Conservation (phyloP, 2,113 vertebrate genomes). For the Ctenodactylus gundi region DNA sequence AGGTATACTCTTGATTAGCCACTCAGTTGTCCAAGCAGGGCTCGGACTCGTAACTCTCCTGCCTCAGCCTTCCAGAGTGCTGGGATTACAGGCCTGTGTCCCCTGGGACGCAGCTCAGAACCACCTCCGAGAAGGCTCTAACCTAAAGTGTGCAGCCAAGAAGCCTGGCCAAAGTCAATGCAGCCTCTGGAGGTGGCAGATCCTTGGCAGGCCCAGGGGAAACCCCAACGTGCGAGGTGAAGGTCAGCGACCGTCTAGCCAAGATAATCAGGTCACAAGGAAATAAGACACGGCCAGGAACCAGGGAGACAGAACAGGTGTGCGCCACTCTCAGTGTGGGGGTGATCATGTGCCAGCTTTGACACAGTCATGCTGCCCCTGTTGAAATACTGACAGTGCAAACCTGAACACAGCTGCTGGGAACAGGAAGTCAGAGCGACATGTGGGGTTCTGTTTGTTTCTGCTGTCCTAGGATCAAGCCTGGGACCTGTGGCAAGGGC, state of each 20-base stretch:
- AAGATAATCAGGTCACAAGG: neutral
- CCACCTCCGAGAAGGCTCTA: neutral
- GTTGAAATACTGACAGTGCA: neutral
- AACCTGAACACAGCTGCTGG: neutral
- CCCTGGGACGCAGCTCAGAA: too few species aligned
- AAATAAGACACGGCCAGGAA: neutral
- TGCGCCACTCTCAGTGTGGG: neutral
- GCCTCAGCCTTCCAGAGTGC: too few species aligned
- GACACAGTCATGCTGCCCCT: neutral
- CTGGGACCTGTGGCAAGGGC: neutral
- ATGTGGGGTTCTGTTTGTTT: neutral
- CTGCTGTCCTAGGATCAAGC: neutral
- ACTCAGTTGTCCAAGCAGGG: too few species aligned
- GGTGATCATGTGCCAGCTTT: fast-evolving
- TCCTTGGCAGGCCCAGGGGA: too few species aligned
- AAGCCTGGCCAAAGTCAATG: neutral
- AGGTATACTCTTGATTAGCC: too few species aligned
- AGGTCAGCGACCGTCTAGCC: neutral
- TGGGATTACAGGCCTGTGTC: too few species aligned
- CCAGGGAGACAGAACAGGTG: neutral
- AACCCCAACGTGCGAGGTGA: neutral
- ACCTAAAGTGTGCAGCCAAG: neutral
- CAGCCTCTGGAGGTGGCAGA: neutral
- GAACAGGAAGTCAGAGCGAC: neutral
- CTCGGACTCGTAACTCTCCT: too few species aligned